These are phyloP conservation scores for Lates japonicus DNA, from an alignment of 2,797 vertebrate species.

Conservation along the genomic window DNA sequence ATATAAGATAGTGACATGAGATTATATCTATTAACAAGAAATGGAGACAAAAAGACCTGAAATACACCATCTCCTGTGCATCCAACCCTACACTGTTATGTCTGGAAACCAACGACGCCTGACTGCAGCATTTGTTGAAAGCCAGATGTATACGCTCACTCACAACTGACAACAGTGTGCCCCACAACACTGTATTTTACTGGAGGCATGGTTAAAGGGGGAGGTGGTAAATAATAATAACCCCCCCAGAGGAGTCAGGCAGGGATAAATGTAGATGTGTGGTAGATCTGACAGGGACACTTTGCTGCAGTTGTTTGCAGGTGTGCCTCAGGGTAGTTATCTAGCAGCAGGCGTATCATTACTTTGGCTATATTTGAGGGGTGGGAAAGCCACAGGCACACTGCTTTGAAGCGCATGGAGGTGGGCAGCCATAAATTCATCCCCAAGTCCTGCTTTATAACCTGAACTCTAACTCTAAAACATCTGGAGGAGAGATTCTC, in stretches of 20 bases:
- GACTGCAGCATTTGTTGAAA: conserved; percentile 26
- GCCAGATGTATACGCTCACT: conserved; percentile 42
- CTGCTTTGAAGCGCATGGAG: conserved; percentile 60
- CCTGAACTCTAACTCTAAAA: conserved; percentile 28
- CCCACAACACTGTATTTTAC: conserved; percentile 54
- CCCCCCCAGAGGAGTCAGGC: conserved; percentile 37
- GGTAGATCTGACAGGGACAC: conserved; percentile 46
- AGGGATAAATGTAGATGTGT: conserved; percentile 66
- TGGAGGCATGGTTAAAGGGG: conserved; percentile 17
- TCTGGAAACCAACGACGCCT: conserved; percentile 9
- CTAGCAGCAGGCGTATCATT: conserved; percentile 62
- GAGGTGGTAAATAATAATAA: conserved; percentile 50
- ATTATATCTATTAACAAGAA: conserved; percentile 17
- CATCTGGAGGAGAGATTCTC: not conserved
- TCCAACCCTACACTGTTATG: not conserved
- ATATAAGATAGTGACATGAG: not conserved
- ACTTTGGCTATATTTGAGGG: conserved; percentile 44
- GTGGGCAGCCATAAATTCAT: conserved; percentile 49
- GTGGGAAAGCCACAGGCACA: conserved; percentile 53
- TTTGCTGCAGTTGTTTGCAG: conserved; percentile 54
- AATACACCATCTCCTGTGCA: not conserved
- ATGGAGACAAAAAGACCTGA: not conserved
- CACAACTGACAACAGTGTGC: conserved; percentile 48
- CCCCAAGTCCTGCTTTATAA: conserved; percentile 24
- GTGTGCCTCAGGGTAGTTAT: conserved; percentile 53